Percentiles rank a stretch among this genome's conserved stretches.
phyloP scores from a whole-genome alignment of 2,797 vertebrate species.

The Anguilla megastoma region DNA sequence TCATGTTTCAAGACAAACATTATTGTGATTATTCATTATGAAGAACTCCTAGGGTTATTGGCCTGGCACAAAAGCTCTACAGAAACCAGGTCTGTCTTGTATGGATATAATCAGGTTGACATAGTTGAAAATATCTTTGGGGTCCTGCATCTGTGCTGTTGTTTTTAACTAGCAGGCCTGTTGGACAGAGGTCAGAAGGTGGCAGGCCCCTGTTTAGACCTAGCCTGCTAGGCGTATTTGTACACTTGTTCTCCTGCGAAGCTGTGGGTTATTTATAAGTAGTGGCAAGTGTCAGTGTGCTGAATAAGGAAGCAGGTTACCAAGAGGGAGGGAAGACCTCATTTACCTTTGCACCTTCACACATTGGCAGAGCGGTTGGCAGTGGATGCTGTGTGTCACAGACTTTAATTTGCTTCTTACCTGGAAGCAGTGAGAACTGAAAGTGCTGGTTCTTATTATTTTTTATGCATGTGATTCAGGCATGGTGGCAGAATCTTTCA shows the following conservation, averaged over 20 bases:
- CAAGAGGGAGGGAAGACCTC: slow-evolving; percentile 10
- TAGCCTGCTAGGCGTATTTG: slow-evolving; percentile 27
- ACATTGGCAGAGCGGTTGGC: not conserved
- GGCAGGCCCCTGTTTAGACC: not conserved
- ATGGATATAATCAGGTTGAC: not conserved
- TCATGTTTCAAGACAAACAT: not conserved
- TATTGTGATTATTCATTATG: not conserved
- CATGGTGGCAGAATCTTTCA: not conserved
- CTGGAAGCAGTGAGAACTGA: not conserved
- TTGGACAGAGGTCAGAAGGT: slow-evolving; percentile 25
- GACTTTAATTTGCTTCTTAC: not conserved
- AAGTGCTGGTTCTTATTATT: slow-evolving; percentile 4
- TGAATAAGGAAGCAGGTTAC: slow-evolving; percentile 15
- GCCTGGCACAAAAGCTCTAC: not conserved
- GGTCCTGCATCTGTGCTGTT: not conserved
- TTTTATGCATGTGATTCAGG: slow-evolving; percentile 20
- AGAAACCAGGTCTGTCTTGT: not conserved
- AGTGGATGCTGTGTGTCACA: not conserved
- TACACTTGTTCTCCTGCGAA: slow-evolving; percentile 28
- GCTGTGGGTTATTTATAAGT: slow-evolving; percentile 30
- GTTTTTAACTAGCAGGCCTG: slow-evolving; percentile 11
- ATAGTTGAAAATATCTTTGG: not conserved
- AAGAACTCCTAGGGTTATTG: not conserved
- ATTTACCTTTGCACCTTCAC: not conserved
- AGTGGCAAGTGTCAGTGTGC: slow-evolving; percentile 23